Evolutionary conservation across 2,888 invertebrate genomes (phyloP).

Genomic region (Pandemis heparana): DNA sequence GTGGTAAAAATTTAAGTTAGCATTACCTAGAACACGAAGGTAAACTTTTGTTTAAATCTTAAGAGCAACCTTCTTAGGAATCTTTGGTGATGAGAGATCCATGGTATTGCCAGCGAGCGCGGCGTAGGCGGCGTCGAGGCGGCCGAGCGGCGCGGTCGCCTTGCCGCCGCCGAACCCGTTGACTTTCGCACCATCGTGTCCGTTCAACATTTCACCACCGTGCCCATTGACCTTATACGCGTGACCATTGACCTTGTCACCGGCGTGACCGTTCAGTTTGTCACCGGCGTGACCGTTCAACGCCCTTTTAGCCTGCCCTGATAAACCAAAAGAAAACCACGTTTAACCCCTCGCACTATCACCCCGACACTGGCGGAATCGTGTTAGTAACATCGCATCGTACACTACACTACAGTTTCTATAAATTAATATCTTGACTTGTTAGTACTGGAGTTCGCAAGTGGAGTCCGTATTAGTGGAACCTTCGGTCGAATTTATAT

Average conservation of each 20-base stretch:
- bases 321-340: constrained; percentile 71
- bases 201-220: constrained; percentile 43
- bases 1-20: constrained; percentile 53
- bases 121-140: constrained; percentile 15
- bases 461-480: constrained; percentile 63
- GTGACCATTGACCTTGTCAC: constrained; percentile 44
- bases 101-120: constrained; percentile 50
- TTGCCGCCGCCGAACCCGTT: constrained; percentile 39
- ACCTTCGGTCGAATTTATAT: constrained; percentile 66
- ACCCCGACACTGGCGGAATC: constrained; percentile 73
- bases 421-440: constrained; percentile 53
- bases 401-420: constrained; percentile 37
- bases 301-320: constrained; percentile 70
- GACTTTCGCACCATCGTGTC: constrained; percentile 34
- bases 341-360: constrained; percentile 62
- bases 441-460: constrained; percentile 49
- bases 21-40: constrained; percentile 34
- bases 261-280: constrained; percentile 43
- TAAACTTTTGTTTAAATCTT: constrained; percentile 65
- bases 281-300: constrained; percentile 47
- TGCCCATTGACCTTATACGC: constrained; percentile 45
- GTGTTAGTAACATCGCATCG: constrained; percentile 60
- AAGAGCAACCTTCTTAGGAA: constrained; percentile 78
- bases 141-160: constrained; percentile 1
- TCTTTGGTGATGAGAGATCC: constrained; percentile 80